phyloP scores from a whole-genome alignment of 2,113 vertebrate species.

The Corythoichthys haematopterus region DNA sequence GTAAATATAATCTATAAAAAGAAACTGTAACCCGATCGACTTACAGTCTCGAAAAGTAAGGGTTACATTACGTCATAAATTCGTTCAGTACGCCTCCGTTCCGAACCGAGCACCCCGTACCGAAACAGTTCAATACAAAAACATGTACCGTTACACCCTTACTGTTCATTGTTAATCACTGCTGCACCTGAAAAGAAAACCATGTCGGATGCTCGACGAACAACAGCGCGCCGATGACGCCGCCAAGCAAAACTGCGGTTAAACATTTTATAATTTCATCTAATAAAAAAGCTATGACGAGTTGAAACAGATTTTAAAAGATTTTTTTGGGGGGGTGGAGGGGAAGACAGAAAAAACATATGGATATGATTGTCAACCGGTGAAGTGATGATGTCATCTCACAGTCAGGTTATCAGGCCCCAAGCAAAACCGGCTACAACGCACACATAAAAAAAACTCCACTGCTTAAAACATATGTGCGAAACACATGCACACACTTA shows the following conservation, averaged over 20 bases:
- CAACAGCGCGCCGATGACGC: neutral
- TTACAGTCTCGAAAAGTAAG: too few species aligned
- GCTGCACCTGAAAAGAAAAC: neutral
- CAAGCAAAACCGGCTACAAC: slow-evolving; percentile 48
- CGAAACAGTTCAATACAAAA: too few species aligned
- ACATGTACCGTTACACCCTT: too few species aligned
- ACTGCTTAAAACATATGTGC: slow-evolving; percentile 33
- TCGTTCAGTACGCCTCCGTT: too few species aligned
- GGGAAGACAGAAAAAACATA: slow-evolving; percentile 43
- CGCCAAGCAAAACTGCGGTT: neutral
- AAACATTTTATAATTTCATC: slow-evolving; percentile 4
- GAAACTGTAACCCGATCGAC: too few species aligned
- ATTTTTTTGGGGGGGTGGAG: neutral
- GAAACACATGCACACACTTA: slow-evolving; percentile 13
- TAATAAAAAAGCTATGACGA: neutral
- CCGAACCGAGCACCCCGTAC: too few species aligned
- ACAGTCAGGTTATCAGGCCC: slow-evolving; percentile 67
- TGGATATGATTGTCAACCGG: slow-evolving; percentile 62
- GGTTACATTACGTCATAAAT: too few species aligned
- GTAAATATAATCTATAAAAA: too few species aligned
- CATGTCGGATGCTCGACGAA: neutral
- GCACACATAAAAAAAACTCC: slow-evolving; percentile 41
- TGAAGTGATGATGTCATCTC: slow-evolving; percentile 67
- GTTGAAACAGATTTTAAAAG: slow-evolving; percentile 10
- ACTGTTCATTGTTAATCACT: neutral